Evolutionary conservation across 2,113 vertebrate species (phyloP).

Genomic region (Heteronetta atricapilla): DNA sequence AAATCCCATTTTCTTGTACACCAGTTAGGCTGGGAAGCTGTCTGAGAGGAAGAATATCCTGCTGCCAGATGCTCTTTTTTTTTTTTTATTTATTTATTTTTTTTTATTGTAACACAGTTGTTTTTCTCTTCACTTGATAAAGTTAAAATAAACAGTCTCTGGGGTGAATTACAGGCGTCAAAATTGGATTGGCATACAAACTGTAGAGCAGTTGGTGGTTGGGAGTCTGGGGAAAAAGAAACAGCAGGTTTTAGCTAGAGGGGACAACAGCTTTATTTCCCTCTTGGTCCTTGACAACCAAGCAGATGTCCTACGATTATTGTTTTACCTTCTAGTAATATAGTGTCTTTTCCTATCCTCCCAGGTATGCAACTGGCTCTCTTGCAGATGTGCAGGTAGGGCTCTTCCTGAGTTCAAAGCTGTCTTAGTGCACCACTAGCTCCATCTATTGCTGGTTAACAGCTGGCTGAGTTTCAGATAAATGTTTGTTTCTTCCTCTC

Average conservation of each 20-base stretch:
- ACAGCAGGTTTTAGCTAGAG: constrained; percentile 86
- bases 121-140: constrained; percentile 76
- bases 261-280: constrained; percentile 86
- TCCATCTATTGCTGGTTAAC: constrained; percentile 67
- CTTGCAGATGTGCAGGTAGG: constrained; percentile 67
- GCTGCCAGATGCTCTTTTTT: constrained; percentile 58
- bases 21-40: neutral
- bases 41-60: neutral
- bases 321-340: constrained; percentile 79
- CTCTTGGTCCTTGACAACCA: constrained; percentile 81
- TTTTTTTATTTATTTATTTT: neutral
- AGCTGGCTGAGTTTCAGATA: neutral
- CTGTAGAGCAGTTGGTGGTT: constrained; percentile 79
- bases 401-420: neutral
- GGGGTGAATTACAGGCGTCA: constrained; percentile 71
- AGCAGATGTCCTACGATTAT: constrained; percentile 85
- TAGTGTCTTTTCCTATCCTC: constrained; percentile 50
- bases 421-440: constrained; percentile 2
- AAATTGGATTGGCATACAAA: constrained; percentile 81
- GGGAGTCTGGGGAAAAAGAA: constrained; percentile 76
- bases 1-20: neutral
- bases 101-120: constrained; percentile 60
- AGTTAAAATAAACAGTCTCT: constrained; percentile 80
- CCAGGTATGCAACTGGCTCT: constrained; percentile 35
- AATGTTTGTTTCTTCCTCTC: neutral